phyloP scores from a whole-genome alignment of 1,140 invertebrate genomes.

The Amphibalanus amphitrite region DNA sequence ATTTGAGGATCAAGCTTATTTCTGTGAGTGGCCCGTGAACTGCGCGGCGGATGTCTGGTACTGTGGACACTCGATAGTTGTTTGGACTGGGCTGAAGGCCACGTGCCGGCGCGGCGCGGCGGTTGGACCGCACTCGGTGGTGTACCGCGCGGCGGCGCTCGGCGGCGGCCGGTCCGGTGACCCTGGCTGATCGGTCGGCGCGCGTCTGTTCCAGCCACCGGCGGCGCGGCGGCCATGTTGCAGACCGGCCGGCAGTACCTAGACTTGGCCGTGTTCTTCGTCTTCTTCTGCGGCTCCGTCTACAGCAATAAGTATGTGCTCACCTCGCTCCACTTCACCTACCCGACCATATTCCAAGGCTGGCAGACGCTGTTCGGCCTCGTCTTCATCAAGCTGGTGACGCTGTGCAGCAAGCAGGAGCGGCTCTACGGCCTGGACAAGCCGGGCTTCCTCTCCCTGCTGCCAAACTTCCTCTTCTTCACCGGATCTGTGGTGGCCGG shows the following conservation, averaged over 20 bases:
- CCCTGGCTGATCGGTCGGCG: no score
- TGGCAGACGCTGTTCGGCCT: slow-evolving; percentile 31
- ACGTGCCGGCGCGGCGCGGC: no score
- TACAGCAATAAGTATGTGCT: slow-evolving; percentile 25
- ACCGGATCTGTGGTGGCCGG: slow-evolving; percentile 24
- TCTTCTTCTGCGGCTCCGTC: neutral
- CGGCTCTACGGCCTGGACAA: slow-evolving; percentile 25
- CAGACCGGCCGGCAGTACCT: neutral
- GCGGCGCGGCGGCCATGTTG: slow-evolving; percentile 44
- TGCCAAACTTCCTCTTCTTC: slow-evolving; percentile 26
- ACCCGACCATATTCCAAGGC: slow-evolving; percentile 31
- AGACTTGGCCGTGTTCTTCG: slow-evolving; percentile 1
- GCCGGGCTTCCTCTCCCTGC: slow-evolving; percentile 22
- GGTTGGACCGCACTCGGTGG: no score
- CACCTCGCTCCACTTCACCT: slow-evolving; percentile 28
- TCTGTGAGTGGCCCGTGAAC: no score
- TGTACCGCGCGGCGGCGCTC: no score
- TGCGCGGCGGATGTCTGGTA: no score
- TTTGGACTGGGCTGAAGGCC: no score
- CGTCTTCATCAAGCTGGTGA: slow-evolving; percentile 29
- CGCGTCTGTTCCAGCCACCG: neutral
- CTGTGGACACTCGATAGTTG: no score
- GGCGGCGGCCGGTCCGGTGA: no score
- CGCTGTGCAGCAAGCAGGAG: slow-evolving; percentile 31
- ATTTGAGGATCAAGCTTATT: no score